phyloP scores from a whole-genome alignment of 2,113 vertebrate genomes.

The Tragelaphus scriptus region DNA sequence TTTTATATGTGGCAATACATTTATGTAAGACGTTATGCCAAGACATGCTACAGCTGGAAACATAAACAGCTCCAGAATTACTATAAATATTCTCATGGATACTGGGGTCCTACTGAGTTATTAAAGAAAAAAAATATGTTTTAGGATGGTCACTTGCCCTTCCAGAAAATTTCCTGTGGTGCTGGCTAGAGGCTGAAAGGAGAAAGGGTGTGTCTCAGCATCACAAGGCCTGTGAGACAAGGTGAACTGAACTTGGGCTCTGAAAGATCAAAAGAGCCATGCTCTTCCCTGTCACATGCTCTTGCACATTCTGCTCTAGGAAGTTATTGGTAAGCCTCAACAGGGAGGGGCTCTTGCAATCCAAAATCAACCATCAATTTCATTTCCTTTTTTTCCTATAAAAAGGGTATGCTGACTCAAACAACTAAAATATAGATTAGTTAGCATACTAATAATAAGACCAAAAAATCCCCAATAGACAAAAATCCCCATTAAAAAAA shows the following conservation, averaged over 20 bases:
- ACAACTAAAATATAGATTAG: background rate
- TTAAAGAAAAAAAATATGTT: background rate
- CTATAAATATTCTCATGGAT: conserved; percentile 46
- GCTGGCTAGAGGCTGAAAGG: background rate
- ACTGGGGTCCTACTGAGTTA: background rate
- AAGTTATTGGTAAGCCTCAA: background rate
- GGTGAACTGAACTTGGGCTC: background rate
- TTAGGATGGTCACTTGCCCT: background rate
- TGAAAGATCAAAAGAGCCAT: background rate
- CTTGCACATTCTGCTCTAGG: background rate
- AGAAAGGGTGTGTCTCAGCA: background rate
- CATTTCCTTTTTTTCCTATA: background rate
- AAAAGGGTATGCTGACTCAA: background rate
- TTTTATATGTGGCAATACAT: background rate
- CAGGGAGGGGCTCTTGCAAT: background rate
- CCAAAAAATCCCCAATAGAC: background rate
- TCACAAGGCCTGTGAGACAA: background rate
- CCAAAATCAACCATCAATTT: background rate
- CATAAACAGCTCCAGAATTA: conserved; percentile 30
- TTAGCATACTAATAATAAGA: background rate
- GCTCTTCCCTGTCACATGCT: rapidly evolving
- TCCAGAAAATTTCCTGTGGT: background rate
- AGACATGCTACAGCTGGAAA: background rate
- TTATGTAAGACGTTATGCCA: background rate
- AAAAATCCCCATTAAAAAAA: background rate